phyloP scores from a whole-genome alignment of 2,888 invertebrate genomes.

The Mesoligia furuncula region DNA sequence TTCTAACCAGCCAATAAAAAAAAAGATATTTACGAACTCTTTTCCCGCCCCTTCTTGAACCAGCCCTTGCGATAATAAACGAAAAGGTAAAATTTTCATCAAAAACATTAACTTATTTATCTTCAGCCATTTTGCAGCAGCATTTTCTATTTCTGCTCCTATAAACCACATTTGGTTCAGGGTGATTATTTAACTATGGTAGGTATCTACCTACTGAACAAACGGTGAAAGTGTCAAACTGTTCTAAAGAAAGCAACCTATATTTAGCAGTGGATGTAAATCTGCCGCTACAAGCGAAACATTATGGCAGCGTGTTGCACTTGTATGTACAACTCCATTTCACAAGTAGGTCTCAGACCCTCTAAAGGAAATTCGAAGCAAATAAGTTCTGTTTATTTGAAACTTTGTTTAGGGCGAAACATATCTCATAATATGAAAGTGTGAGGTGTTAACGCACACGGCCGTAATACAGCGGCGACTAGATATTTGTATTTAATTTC shows the following conservation, averaged over 20 bases:
- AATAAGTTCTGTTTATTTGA: constrained; percentile 38
- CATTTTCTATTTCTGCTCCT: background rate
- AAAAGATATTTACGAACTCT: too few species aligned
- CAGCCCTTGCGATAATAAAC: too few species aligned
- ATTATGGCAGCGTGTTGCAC: constrained; percentile 22
- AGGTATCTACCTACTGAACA: background rate
- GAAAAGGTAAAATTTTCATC: too few species aligned
- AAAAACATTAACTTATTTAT: too few species aligned
- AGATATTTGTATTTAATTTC: too few species aligned
- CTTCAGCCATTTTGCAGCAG: background rate
- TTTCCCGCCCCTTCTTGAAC: too few species aligned
- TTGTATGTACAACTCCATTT: constrained; percentile 34
- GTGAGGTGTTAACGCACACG: constrained; percentile 17
- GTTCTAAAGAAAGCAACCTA: background rate
- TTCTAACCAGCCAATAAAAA: background rate
- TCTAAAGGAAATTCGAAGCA: constrained; percentile 40
- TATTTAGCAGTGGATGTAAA: constrained; percentile 13
- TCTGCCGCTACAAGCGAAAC: constrained; percentile 11
- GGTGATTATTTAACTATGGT: background rate
- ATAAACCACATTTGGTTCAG: background rate
- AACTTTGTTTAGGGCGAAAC: constrained; percentile 32
- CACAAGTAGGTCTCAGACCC: background rate
- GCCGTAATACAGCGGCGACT: background rate
- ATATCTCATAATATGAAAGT: constrained; percentile 47
- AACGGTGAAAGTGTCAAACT: constrained; percentile 2